phyloP scores from a whole-genome alignment of 2,113 vertebrate species.

The Otus sunia region DNA sequence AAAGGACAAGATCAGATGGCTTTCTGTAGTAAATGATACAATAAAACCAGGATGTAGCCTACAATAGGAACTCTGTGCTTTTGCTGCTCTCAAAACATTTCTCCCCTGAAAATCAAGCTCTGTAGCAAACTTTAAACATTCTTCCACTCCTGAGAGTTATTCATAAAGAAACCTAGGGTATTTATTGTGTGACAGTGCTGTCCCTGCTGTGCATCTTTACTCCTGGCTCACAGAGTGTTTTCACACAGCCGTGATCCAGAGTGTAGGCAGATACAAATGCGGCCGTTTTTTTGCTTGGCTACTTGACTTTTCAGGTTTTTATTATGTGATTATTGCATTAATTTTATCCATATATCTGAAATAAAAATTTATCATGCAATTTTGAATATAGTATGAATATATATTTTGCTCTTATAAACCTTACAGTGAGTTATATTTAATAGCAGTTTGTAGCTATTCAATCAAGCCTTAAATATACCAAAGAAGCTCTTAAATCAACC shows the following conservation, averaged over 20 bases:
- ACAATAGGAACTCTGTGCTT: neutral
- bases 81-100: neutral
- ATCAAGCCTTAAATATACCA: neutral
- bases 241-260: neutral
- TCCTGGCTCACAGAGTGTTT: neutral
- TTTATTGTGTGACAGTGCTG: neutral
- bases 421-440: neutral
- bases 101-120: neutral
- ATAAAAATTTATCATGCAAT: neutral
- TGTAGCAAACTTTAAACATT: neutral
- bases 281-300: neutral
- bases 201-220: neutral
- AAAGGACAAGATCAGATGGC: neutral
- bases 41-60: neutral
- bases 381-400: neutral
- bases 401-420: neutral
- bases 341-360: neutral
- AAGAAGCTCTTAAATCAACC: neutral
- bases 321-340: neutral
- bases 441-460: neutral
- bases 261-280: neutral
- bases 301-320: neutral
- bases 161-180: neutral
- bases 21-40: neutral
- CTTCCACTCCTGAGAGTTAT: neutral